Base-by-base conservation (phyloP, 2,113 vertebrate species). In the Alethe castanea region DNA sequence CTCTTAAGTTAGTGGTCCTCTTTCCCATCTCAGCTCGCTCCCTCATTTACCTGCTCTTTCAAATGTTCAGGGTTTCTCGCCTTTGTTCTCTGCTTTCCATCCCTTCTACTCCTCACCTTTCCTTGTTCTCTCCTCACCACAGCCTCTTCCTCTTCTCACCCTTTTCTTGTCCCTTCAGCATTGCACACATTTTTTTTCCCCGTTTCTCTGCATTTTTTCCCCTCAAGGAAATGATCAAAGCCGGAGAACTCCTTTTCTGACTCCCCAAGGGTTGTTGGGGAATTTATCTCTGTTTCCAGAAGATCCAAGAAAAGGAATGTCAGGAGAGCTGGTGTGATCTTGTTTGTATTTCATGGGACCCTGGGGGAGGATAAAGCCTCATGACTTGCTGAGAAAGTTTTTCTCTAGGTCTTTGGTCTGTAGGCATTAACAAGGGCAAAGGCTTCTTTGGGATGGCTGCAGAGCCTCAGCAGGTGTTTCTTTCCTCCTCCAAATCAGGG, bases 1-100 rank as follows among this genome's bases (percentile, higher is more conserved):
- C 76, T 93, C 90, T 92, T 65, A 71, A 93, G 82, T 60, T 62
- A 88, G 76, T 73, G 84, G 28, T 82, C 53, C 81, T 72, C 67
- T 48, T 71, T 60, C 86, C 81, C 12, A 2, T 77, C 73, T 95
- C 36, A 5, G 5, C 47, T 89, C 2, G 0, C 66, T 95, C 80
- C 86, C 69, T 93, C 90, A 80, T 95, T 93, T 94, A 92, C 82
- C 67, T 81, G 92, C 76, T 94, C 56, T 96, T 95, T 96, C 87
- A 96, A 78, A 72, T 8, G 54, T 66, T 86, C 52, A 62, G 64
- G 50, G 64, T 48, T 88, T 95, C 60, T 88, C 69, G 35, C 33
- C 56, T 96, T 96, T 94, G 94, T 94, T 96, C 92, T 88, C 52
- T 28, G 76, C 86, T 88, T 94, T 94, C 96, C 88, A 81, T 78